A percentile compares a stretch with the other conserved stretches of the same genome.
Evolutionary conservation across 2,113 vertebrate species (phyloP).

Genomic region (Haliaeetus leucogaster): DNA sequence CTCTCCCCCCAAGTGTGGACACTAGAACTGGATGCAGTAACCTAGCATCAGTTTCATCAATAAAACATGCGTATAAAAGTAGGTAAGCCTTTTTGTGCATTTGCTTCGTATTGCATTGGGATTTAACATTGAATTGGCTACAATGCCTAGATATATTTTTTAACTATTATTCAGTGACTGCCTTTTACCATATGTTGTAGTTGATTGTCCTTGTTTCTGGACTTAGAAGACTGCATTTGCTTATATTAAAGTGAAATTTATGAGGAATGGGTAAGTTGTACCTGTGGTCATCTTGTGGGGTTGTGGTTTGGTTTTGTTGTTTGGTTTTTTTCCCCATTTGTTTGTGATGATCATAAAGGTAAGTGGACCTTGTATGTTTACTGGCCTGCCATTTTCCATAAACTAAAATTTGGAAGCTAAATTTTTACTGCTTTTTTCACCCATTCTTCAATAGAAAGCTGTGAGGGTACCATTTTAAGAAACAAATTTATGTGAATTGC

Average conservation of each 20-base stretch:
- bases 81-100: neutral
- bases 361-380: neutral
- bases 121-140: neutral
- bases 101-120: neutral
- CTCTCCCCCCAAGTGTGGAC: rapidly evolving
- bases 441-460: neutral
- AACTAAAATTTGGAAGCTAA: neutral
- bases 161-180: rapidly evolving
- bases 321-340: rapidly evolving
- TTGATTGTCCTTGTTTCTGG: neutral
- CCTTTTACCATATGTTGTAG: neutral
- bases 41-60: neutral
- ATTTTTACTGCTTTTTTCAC: neutral
- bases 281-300: no score
- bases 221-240: neutral
- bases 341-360: neutral
- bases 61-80: neutral
- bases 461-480: neutral
- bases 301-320: neutral
- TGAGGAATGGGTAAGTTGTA: neutral
- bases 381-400: neutral
- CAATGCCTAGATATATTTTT: neutral
- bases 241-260: neutral
- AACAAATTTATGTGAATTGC: neutral
- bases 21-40: neutral